phyloP scores from a whole-genome alignment of 64 coral and sea anemone genomes.

The Porites australiensis region DNA sequence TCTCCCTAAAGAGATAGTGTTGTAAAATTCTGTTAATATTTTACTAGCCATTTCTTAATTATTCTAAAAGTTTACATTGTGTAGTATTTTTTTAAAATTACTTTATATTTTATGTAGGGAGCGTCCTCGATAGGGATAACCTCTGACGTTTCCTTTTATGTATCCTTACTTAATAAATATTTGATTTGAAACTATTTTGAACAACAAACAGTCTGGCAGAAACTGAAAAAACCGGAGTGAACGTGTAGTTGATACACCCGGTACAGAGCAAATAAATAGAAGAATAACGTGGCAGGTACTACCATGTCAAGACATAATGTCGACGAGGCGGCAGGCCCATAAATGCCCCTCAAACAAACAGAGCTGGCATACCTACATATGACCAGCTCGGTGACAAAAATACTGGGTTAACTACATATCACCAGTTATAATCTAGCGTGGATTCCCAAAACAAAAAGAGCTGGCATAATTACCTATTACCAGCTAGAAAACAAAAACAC shows the following conservation, averaged over 20 bases:
- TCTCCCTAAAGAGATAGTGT: too few relatives aligned
- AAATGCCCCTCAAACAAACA: not conserved
- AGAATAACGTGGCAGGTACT: conserved; percentile 1
- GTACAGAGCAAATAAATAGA: not conserved
- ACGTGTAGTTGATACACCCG: not conserved
- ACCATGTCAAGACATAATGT: conserved; percentile 24
- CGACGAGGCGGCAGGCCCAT: conserved; percentile 5
- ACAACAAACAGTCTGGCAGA: not conserved
- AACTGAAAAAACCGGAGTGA: not conserved
- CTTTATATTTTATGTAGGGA: too few relatives aligned
- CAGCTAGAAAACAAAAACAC: conserved; percentile 8
- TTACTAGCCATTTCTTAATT: too few relatives aligned
- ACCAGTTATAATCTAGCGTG: not conserved
- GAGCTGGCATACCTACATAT: not conserved
- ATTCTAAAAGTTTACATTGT: too few relatives aligned
- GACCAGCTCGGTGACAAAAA: not conserved
- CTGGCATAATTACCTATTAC: conserved; percentile 2
- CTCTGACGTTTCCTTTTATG: too few relatives aligned
- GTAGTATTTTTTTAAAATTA: too few relatives aligned
- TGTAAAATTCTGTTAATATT: too few relatives aligned
- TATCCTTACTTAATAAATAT: too few relatives aligned
- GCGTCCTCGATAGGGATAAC: too few relatives aligned
- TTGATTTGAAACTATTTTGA: too few relatives aligned
- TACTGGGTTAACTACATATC: not conserved
- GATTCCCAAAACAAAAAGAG: not conserved